These are phyloP conservation scores for Halocaridina rubra DNA, from an alignment of 2,888 invertebrate species.

Conservation along the genomic window DNA sequence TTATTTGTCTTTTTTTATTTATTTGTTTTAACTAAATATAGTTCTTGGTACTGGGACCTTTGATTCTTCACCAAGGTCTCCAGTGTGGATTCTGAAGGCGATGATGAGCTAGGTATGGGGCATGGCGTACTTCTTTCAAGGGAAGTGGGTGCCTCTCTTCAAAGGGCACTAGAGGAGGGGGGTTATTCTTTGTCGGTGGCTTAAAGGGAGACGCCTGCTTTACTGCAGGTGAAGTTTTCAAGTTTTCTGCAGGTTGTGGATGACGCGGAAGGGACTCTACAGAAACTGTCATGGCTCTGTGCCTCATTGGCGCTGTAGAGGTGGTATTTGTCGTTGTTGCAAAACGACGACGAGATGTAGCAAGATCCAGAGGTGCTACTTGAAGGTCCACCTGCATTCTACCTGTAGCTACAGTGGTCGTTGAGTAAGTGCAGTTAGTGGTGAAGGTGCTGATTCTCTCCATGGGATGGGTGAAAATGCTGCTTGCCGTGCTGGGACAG, in stretches of 20 bases:
- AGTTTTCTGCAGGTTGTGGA: background rate
- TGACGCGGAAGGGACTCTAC: background rate
- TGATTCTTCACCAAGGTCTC: conserved; percentile 50
- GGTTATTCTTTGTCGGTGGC: background rate
- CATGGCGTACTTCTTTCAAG: background rate
- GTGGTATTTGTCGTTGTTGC: background rate
- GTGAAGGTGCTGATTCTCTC: background rate
- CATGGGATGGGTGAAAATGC: background rate
- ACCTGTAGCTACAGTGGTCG: background rate
- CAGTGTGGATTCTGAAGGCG: conserved; percentile 36
- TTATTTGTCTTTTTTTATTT: background rate
- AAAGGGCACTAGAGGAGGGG: background rate
- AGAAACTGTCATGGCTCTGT: background rate
- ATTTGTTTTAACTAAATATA: too few relatives aligned
- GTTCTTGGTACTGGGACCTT: too few relatives aligned
- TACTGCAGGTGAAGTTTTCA: background rate
- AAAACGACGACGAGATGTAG: conserved; percentile 29
- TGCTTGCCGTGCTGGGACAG: background rate
- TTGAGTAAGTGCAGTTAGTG: background rate
- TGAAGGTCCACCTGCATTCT: conserved; percentile 13
- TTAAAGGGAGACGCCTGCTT: background rate
- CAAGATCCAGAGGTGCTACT: conserved; percentile 41
- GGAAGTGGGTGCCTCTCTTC: background rate
- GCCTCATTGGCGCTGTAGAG: background rate
- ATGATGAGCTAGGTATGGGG: conserved; percentile 28